Evolutionary conservation across 2,113 vertebrate genomes (phyloP), one percentile per base, ranked within the genome.

Genomic region (Platichthys flesus): DNA sequence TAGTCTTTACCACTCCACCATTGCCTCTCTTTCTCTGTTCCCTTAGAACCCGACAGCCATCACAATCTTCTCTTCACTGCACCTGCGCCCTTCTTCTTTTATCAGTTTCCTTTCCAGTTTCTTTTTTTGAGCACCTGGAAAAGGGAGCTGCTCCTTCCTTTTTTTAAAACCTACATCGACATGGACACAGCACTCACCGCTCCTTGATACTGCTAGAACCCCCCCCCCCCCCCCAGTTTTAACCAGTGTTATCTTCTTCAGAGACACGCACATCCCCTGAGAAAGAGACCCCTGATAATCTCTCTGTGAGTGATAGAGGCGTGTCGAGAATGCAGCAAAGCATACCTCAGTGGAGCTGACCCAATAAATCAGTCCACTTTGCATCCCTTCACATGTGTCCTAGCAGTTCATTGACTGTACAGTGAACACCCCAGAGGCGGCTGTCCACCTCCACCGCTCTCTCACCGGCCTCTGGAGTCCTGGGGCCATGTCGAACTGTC

Each of bases 311-410:
- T 82, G 84, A 80, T 80, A 49, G 81, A 79, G 81, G 74, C 60
- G 76, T 85, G 86, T 88, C 14, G 49, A 74, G 86, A 90, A 87
- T 85, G 78, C 67, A 67, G 79, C 83, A 26, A 14, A 61, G 67
- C 84, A 89, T 81, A 87, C 83, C 81, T 84, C 79, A 18, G 42
- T 80, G 75, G 82, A 81, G 81, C 76, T 83, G 85, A 80, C 80
- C 85, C 83, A 84, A 84, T 91, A 88, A 90, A 91, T 91, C 81
- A 77, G 66, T 81, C 63, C 67, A 73, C 65, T 89, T 81, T 79
- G 79, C 78, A 86, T 85, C 79, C 40, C 86, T 73, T 85, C 64
- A 82, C 66, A 85, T 81, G 64, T 79, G 69, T 77, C 81, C 83
- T 54, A 71, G 76, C 81, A 68, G 73, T 85, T 85, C 74, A 84